phyloP scores from a whole-genome alignment of 2,797 vertebrate species.

The Sebastes itinus region DNA sequence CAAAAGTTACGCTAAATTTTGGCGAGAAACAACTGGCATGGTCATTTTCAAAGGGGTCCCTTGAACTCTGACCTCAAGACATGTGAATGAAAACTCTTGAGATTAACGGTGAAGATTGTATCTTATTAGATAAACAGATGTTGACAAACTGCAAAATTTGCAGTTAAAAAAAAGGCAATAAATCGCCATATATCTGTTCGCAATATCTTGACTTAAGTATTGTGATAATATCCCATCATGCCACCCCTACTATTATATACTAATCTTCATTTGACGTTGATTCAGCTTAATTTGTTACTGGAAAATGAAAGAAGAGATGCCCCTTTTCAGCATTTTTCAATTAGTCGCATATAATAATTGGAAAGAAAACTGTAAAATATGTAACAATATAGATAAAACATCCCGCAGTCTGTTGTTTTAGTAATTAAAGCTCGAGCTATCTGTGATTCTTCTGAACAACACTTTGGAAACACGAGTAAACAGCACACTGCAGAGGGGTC shows the following conservation, averaged over 20 bases:
- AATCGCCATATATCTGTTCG: too few species aligned
- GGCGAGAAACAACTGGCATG: not conserved
- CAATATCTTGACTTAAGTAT: not conserved
- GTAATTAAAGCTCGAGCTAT: slow-evolving; percentile 24
- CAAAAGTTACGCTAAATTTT: not conserved
- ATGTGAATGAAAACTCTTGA: too few species aligned
- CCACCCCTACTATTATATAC: not conserved
- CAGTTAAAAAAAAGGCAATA: too few species aligned
- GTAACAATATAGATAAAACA: not conserved
- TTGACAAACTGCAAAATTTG: too few species aligned
- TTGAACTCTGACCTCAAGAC: too few species aligned
- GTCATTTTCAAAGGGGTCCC: not conserved
- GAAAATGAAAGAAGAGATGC: not conserved
- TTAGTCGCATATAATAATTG: slow-evolving; percentile 1
- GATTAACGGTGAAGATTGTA: too few species aligned
- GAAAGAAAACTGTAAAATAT: not conserved
- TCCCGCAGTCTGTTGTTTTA: not conserved
- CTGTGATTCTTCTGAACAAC: not conserved
- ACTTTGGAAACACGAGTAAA: slow-evolving; percentile 4
- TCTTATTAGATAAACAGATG: too few species aligned
- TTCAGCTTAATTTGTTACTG: not conserved
- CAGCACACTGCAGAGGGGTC: slow-evolving; percentile 7
- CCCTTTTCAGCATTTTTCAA: not conserved
- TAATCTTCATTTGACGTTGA: slow-evolving; percentile 4
- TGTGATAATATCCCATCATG: not conserved